Conservation (phyloP, 2,797 vertebrate species). For the Novumbra hubbsi region DNA sequence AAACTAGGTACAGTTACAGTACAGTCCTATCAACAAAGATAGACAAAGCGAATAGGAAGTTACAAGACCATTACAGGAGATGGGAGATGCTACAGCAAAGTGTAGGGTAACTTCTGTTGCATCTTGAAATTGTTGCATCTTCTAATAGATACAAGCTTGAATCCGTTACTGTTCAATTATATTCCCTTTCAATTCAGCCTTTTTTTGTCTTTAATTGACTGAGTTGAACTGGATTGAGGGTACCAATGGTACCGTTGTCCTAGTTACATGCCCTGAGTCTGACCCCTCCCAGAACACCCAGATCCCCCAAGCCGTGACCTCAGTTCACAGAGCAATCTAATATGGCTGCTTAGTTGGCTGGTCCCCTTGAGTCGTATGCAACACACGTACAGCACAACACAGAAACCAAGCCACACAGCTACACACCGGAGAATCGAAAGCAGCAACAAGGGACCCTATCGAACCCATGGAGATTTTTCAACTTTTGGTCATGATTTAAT, state of each 20-base stretch:
- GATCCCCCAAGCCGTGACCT: not conserved
- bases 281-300: not conserved
- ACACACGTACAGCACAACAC: slow-evolving; percentile 3
- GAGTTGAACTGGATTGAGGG: not conserved
- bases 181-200: not conserved
- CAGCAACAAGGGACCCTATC: slow-evolving; percentile 79
- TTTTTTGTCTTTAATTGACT: not conserved
- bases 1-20: slow-evolving; percentile 34
- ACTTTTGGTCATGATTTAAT: slow-evolving; percentile 71
- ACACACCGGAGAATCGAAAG: slow-evolving; percentile 83
- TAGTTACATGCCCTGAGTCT: not conserved
- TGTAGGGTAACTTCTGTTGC: too few relatives aligned
- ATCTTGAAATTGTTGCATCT: not conserved
- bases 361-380: slow-evolving; percentile 19
- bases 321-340: slow-evolving; percentile 28
- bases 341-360: slow-evolving; percentile 51
- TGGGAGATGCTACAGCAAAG: not conserved
- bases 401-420: slow-evolving; percentile 38
- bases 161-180: not conserved
- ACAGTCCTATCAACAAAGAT: slow-evolving; percentile 7
- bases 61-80: not conserved
- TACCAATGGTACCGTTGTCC: too few relatives aligned
- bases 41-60: not conserved
- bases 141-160: not conserved
- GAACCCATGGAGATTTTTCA: slow-evolving; percentile 76